Percentiles rank a stretch among this genome's conserved stretches.
Conservation (phyloP, 2,797 vertebrate genomes). For the Limosa lapponica region DNA sequence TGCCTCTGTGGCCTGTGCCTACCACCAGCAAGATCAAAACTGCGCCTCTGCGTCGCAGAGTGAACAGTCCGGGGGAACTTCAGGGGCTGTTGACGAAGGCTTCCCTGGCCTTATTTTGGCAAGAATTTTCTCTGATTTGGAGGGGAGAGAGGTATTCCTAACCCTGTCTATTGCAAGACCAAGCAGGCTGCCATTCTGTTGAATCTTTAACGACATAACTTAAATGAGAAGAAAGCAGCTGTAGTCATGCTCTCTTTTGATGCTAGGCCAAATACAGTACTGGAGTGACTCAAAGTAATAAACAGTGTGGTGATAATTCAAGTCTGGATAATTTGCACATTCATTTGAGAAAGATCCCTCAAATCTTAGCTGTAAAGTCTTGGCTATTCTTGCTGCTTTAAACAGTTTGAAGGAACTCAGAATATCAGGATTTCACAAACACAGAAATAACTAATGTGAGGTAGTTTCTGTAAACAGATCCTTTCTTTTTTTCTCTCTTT, state of each 20-base stretch:
- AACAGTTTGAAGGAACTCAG: neutral
- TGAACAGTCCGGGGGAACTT: neutral
- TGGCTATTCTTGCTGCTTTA: neutral
- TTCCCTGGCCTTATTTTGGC: neutral
- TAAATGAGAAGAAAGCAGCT: neutral
- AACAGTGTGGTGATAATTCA: neutral
- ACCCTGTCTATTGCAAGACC: neutral
- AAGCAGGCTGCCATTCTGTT: neutral
- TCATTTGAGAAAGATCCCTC: neutral
- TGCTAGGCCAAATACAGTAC: neutral
- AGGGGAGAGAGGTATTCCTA: neutral
- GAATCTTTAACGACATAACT: fast-evolving
- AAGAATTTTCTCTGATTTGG: neutral
- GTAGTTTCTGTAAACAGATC: neutral
- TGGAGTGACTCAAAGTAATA: neutral
- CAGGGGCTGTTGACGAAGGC: fast-evolving
- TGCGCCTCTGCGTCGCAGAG: fast-evolving
- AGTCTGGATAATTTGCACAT: neutral
- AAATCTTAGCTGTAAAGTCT: neutral
- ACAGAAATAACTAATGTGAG: neutral
- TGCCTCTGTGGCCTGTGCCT: neutral
- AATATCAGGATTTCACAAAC: neutral
- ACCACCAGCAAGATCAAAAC: fast-evolving
- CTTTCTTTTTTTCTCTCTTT: neutral
- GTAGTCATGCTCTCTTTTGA: neutral